Base-by-base conservation (phyloP, 1,140 invertebrate genomes). In the Cylas formicarius region DNA sequence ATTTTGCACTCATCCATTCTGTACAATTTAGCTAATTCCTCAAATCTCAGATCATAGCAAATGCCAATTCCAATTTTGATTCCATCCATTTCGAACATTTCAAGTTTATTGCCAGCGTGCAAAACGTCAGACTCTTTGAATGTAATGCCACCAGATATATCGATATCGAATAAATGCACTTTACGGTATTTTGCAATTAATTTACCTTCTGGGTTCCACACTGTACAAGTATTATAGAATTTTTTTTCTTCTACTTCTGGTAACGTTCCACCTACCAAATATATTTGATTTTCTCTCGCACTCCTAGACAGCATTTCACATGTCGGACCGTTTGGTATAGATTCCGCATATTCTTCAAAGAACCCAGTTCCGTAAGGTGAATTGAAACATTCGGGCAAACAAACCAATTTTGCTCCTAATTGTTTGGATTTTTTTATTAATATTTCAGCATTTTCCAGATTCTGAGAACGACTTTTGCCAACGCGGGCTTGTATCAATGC, bases 81-180 rank as follows among this genome's bases (percentile, higher is more conserved):
- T 70, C 73, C 76, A 37, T 79, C 72, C 8, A 82, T 77, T 14
- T 86, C 69, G 60, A 97, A 87, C 0, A 70, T 83, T 0, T 80
- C 83, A 11, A 94, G 70, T 1, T 75, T 62, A 58, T 86, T 73
- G 3, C 93, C 94, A 1, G 86, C 67, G 38, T 72, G 76, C 1
- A 97, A 62, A 1, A 81, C 80, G 50, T 92, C 84, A 0, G 91
- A 95, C 64, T 97, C 93, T 61, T 89, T 84, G 57, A 97, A 95
- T n/a, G 78, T 82, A 23, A 96, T 90, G 66, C 89, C 88, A 16
- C 82, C 86, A 33, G 90, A 89, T 37, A 97, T 84, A 59, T 96
- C 86, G 61, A 97, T 94, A 67, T 97, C 92, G 68, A 97, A 97
- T 19, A 97, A 73, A 71, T 97, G 94, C 58, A 94, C 73, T 84